Conservation (phyloP, 2,797 vertebrate species). For the Scomberomorus guttatus region DNA sequence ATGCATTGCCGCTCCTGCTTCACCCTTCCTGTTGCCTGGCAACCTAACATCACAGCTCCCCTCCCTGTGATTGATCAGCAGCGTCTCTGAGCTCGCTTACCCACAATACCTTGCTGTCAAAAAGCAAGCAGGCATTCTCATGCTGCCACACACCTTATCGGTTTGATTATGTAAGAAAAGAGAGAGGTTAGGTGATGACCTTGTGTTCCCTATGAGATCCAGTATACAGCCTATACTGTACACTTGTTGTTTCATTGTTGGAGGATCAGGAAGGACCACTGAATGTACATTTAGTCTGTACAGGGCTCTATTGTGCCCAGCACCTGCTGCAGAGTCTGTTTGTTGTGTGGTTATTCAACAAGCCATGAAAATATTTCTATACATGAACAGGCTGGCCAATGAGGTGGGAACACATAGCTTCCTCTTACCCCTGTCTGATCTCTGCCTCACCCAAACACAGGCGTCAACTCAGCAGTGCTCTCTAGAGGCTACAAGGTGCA, state of each 20-base stretch:
- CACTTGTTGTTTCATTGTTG: constrained; percentile 4
- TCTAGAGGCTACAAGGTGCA: constrained; percentile 14
- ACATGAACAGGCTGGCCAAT: constrained; percentile 34
- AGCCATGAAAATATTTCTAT: constrained; percentile 39
- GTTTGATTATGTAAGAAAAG: constrained; percentile 31
- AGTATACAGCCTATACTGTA: background rate
- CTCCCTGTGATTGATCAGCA: constrained; percentile 81
- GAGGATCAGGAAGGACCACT: constrained; percentile 6
- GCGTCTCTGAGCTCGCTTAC: constrained; percentile 65
- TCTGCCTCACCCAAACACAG: constrained; percentile 21
- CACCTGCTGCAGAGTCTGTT: constrained; percentile 52
- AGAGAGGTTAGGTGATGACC: constrained; percentile 16
- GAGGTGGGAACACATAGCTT: constrained; percentile 15
- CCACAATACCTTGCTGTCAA: constrained; percentile 71
- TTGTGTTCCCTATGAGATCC: constrained; percentile 32
- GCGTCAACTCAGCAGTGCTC: constrained; percentile 14
- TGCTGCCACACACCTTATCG: constrained; percentile 18
- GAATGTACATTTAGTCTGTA: background rate
- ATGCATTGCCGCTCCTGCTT: constrained; percentile 67
- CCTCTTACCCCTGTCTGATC: background rate
- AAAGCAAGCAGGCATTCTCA: constrained; percentile 49
- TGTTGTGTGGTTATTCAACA: constrained; percentile 31
- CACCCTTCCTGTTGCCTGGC: constrained; percentile 83
- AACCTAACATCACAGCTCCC: constrained; percentile 82
- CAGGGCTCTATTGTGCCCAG: background rate